phyloP scores from a whole-genome alignment of 2,888 invertebrate species.

The Pyrrhia umbra region DNA sequence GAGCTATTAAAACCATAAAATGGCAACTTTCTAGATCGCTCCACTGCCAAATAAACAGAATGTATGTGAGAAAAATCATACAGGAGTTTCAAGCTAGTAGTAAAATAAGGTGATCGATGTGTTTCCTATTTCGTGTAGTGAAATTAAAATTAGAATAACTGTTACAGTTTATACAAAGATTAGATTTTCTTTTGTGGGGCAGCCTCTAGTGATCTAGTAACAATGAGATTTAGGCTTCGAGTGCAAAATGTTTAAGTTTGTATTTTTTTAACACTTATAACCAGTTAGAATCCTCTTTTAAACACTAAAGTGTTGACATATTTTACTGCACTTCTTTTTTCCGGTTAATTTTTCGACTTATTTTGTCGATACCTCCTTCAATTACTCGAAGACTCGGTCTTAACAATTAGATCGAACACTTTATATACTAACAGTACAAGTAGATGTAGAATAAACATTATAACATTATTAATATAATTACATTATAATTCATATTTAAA shows the following conservation, averaged over 20 bases:
- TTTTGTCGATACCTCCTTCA: not conserved
- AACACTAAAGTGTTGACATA: not conserved
- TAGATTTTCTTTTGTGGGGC: conserved; percentile 12
- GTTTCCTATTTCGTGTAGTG: conserved; percentile 36
- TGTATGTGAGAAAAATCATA: conserved; percentile 34
- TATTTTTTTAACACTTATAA: too few relatives aligned
- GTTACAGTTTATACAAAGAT: not conserved
- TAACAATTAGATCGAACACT: conserved; percentile 15
- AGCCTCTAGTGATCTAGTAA: conserved; percentile 4
- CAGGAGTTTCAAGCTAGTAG: conserved; percentile 22
- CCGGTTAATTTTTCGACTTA: not conserved
- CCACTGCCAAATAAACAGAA: conserved; percentile 45
- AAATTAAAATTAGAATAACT: conserved; percentile 18
- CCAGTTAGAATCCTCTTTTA: too few relatives aligned
- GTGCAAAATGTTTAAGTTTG: too few relatives aligned
- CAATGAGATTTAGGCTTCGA: conserved; percentile 26
- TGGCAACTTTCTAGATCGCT: conserved; percentile 23
- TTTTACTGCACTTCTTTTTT: not conserved
- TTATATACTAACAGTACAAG: conserved; percentile 65
- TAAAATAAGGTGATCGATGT: conserved; percentile 15
- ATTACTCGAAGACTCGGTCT: conserved; percentile 18
- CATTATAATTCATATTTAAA: conserved; percentile 22
- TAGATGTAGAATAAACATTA: conserved; percentile 44
- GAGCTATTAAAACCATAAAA: conserved; percentile 12
- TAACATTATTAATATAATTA: conserved; percentile 25